These are phyloP conservation scores for Strigamia maritima DNA, from an alignment of 2,888 invertebrate genomes.

Conservation along the genomic window DNA sequence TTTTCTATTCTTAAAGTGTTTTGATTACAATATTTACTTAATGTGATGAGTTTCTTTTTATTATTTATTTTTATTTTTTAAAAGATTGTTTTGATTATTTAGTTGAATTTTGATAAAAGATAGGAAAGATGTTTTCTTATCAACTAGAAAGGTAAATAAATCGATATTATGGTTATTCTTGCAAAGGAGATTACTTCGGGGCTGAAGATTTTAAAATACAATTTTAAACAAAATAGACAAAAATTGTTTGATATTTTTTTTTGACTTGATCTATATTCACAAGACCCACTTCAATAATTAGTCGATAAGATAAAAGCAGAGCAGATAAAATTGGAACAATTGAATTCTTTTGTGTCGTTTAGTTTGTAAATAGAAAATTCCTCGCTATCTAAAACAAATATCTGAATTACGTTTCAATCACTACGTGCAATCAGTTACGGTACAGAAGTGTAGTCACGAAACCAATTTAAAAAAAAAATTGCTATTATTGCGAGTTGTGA, in stretches of 20 bases:
- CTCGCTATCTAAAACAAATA: no score
- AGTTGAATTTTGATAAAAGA: background rate
- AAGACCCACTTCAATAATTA: background rate
- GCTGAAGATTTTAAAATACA: background rate
- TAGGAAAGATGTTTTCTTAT: background rate
- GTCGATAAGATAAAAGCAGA: background rate
- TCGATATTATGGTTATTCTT: background rate
- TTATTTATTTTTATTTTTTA: no score
- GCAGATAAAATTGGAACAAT: no score
- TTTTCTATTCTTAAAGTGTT: background rate
- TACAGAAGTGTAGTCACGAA: no score
- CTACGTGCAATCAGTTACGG: no score
- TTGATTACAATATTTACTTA: background rate
- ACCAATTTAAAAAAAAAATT: no score
- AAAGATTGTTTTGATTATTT: background rate
- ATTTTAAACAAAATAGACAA: background rate
- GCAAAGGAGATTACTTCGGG: background rate
- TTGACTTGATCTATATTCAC: background rate
- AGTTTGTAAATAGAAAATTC: background rate
- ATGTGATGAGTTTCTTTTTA: background rate
- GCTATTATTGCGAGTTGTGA: no score
- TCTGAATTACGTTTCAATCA: no score
- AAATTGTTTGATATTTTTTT: background rate
- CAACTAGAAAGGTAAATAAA: background rate
- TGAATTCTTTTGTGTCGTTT: no score